phyloP scores from a whole-genome alignment of 2,113 vertebrate species.

The Orthonyx spaldingii region DNA sequence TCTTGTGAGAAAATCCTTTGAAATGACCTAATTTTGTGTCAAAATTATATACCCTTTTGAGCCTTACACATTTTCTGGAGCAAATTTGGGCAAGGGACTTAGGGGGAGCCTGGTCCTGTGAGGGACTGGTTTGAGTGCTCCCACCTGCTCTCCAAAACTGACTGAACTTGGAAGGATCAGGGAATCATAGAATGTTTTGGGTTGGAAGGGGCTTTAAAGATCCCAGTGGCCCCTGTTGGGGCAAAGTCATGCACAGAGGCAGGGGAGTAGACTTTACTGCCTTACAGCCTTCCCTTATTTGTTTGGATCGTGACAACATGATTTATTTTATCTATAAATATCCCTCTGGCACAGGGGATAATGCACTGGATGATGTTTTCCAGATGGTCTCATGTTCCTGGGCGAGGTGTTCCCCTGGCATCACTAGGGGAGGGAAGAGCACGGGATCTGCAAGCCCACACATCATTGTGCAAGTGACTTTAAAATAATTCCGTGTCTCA shows the following conservation, averaged over 20 bases:
- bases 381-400: neutral
- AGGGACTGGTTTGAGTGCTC: accelerated
- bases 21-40: neutral
- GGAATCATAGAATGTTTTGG: neutral
- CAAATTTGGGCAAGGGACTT: neutral
- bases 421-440: neutral
- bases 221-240: accelerated
- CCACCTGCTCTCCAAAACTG: neutral
- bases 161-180: neutral
- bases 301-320: neutral
- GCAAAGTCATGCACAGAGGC: neutral
- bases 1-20: neutral
- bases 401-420: neutral
- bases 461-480: neutral
- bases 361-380: neutral
- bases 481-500: neutral
- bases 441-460: neutral
- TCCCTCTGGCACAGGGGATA: neutral
- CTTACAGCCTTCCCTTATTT: neutral
- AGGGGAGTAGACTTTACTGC: neutral
- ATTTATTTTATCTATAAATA: constrained; percentile 32
- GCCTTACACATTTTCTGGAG: neutral
- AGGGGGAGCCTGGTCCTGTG: neutral
- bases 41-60: neutral
- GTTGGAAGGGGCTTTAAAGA: neutral